Conservation (phyloP, 2,113 vertebrate genomes). For the Todiramphus chloris region DNA sequence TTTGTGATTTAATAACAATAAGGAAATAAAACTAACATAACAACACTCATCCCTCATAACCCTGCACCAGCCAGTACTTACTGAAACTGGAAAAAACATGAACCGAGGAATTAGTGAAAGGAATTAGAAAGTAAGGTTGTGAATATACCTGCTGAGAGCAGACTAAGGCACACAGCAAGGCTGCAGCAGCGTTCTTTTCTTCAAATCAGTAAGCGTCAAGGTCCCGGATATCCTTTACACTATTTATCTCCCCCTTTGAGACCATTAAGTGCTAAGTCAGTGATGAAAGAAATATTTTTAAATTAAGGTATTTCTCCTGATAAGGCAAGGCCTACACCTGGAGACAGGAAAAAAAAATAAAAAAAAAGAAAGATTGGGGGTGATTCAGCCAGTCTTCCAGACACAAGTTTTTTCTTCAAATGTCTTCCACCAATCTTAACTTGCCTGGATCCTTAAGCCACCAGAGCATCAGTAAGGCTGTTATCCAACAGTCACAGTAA, state of each 20-base stretch:
- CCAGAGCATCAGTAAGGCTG: not conserved
- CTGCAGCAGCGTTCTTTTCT: not conserved
- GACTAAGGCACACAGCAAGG: not conserved
- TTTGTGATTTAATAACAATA: not conserved
- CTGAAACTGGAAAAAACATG: not conserved
- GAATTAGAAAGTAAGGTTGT: not conserved
- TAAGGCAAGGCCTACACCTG: not conserved
- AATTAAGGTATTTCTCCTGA: not conserved
- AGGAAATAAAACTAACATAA: not conserved
- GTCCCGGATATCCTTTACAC: not conserved
- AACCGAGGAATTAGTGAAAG: not conserved
- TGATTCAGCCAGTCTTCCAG: not conserved
- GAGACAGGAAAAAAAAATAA: not conserved
- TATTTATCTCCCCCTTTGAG: not conserved
- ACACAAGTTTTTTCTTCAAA: not conserved
- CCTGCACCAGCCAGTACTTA: not conserved
- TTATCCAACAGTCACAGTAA: not conserved
- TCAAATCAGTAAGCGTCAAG: not conserved
- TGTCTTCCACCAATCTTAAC: not conserved
- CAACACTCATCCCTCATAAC: not conserved
- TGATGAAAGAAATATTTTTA: not conserved
- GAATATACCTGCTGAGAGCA: not conserved
- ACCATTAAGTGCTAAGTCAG: not conserved
- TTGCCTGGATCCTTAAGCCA: not conserved
- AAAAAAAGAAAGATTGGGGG: accelerated